These are phyloP conservation scores for Proales similis DNA, from an alignment of 1,140 invertebrate species.

Conservation along the genomic window DNA sequence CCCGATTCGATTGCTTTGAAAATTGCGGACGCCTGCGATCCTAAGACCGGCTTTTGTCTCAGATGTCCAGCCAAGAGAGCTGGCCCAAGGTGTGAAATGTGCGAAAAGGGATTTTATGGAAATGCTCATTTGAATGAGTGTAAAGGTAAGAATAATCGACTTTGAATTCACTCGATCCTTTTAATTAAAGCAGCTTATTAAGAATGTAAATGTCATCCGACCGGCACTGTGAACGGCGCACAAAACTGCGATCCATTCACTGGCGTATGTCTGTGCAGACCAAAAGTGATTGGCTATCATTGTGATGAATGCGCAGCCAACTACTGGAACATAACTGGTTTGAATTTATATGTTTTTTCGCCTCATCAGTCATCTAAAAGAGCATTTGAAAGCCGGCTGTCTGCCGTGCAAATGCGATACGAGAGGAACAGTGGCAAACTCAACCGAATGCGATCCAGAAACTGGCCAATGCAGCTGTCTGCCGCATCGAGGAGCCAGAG, in stretches of 20 bases:
- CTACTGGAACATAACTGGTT: slow-evolving; percentile 39
- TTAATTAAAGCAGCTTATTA: too few species aligned
- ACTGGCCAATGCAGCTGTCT: slow-evolving; percentile 86
- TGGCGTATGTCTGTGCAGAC: slow-evolving; percentile 73
- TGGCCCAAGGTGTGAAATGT: slow-evolving; percentile 77
- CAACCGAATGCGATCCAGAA: slow-evolving; percentile 67
- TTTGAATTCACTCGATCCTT: too few species aligned
- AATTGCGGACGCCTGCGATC: slow-evolving; percentile 72
- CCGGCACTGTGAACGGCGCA: slow-evolving; percentile 82
- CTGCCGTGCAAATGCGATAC: slow-evolving; percentile 75
- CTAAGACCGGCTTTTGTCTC: slow-evolving; percentile 77
- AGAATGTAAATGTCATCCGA: slow-evolving; percentile 76
- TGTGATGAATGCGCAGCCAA: slow-evolving; percentile 39
- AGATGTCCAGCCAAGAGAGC: slow-evolving; percentile 87
- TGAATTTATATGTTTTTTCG: too few species aligned
- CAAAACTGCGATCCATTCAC: slow-evolving; percentile 14
- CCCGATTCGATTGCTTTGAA: slow-evolving; percentile 85
- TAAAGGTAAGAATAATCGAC: too few species aligned
- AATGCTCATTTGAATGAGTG: slow-evolving; percentile 78
- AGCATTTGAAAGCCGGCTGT: too few species aligned
- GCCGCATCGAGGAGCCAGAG: slow-evolving; percentile 79
- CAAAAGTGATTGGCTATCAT: slow-evolving; percentile 68
- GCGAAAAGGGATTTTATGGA: slow-evolving; percentile 56
- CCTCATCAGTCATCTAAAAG: too few species aligned
- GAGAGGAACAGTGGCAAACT: slow-evolving; percentile 79